Percentiles rank a stretch among this genome's conserved stretches.
Conservation (phyloP, 2,113 vertebrate genomes). For the Sorex fumeus region DNA sequence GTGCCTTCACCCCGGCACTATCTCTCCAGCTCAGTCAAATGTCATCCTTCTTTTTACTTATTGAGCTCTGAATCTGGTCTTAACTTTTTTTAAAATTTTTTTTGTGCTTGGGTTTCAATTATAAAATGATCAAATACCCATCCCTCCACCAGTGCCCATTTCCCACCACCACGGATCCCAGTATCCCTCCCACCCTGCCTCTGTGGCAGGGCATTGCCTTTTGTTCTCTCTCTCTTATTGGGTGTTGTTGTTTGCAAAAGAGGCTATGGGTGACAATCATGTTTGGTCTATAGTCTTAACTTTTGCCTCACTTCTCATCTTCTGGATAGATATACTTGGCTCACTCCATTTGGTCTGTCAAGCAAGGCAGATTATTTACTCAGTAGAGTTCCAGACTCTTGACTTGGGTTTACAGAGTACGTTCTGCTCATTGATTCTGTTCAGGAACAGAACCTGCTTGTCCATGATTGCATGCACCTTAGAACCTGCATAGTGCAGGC, state of each 20-base stretch:
- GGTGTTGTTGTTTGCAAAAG: too few relatives aligned
- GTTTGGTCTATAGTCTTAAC: too few relatives aligned
- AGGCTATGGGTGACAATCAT: too few relatives aligned
- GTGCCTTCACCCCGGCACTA: too few relatives aligned
- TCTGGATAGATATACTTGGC: constrained; percentile 46
- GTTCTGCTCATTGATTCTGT: constrained; percentile 46
- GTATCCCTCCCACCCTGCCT: too few relatives aligned
- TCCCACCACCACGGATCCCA: too few relatives aligned
- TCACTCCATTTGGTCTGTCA: constrained; percentile 58
- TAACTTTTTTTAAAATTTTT: too few relatives aligned
- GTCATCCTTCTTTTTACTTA: constrained; percentile 6
- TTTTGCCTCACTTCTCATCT: background rate
- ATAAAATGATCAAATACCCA: too few relatives aligned
- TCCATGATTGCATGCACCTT: background rate
- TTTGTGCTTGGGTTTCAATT: too few relatives aligned
- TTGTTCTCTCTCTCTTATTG: too few relatives aligned
- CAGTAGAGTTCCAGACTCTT: constrained; percentile 6
- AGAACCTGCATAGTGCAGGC: background rate
- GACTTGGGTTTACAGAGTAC: constrained; percentile 41
- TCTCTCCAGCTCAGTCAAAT: background rate
- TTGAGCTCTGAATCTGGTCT: background rate
- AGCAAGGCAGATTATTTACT: constrained; percentile 42
- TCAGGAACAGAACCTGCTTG: background rate
- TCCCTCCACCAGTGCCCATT: too few relatives aligned
- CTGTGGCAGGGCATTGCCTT: too few relatives aligned